Evolutionary conservation across 37 sponge, comb jelly and placozoan genomes (phyloP).

Genomic region (Chondrosia reniformis): DNA sequence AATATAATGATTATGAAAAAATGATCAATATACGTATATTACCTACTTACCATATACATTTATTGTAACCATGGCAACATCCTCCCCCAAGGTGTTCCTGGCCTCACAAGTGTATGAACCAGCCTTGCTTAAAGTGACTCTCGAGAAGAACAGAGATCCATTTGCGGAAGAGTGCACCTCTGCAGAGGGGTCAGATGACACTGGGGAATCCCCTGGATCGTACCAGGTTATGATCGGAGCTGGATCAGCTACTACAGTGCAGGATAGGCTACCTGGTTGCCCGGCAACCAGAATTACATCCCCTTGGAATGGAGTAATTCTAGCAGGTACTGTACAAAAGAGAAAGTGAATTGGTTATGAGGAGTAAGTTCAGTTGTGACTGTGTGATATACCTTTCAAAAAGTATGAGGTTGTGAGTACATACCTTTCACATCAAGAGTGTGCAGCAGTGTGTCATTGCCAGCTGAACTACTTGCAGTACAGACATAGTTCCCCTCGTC

Average conservation of each 20-base stretch:
- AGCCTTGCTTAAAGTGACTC: constrained; percentile 22
- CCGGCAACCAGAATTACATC: background rate
- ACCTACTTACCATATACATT: background rate
- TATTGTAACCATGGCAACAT: background rate
- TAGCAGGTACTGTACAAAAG: too few relatives aligned
- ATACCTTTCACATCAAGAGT: background rate
- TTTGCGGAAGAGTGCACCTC: background rate
- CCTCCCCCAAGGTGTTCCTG: constrained; percentile 21
- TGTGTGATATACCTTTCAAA: too few relatives aligned
- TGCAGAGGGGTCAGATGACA: background rate
- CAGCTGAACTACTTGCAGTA: constrained; percentile 43
- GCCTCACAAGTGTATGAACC: constrained; percentile 54
- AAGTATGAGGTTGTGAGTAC: too few relatives aligned
- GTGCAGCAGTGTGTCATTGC: constrained; percentile 6
- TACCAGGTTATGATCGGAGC: constrained; percentile 44
- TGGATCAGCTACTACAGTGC: constrained; percentile 32
- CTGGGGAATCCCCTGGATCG: background rate
- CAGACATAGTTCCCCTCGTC: constrained; percentile 55
- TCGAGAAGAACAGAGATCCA: constrained; percentile 27
- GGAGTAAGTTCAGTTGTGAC: too few relatives aligned
- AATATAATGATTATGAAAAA: too few relatives aligned
- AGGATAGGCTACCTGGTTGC: background rate
- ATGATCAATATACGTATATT: too few relatives aligned
- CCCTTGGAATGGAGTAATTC: background rate
- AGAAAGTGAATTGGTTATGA: too few relatives aligned